A percentile compares a stretch with the other conserved stretches of the same genome.
Evolutionary conservation across 2,797 vertebrate species (phyloP).

Genomic region (Pangasius macronema): DNA sequence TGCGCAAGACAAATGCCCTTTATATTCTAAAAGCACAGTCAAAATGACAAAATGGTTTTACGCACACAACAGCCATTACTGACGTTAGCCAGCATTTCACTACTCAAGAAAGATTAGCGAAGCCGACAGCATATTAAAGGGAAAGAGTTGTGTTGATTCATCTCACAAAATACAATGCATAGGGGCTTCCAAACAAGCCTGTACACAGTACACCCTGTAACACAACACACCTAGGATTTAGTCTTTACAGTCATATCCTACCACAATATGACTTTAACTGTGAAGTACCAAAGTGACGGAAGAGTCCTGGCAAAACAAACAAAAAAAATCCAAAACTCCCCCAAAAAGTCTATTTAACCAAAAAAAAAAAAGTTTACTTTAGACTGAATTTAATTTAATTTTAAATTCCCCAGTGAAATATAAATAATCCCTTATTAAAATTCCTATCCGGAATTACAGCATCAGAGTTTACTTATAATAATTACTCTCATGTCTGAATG

Average conservation of each 20-base stretch:
- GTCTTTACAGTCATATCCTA: neutral
- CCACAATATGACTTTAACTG: neutral
- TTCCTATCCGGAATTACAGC: neutral
- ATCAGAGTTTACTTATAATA: neutral
- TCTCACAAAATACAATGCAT: neutral
- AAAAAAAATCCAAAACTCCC: neutral
- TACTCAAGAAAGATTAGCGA: neutral
- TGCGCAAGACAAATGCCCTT: neutral
- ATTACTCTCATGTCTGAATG: slow-evolving; percentile 9
- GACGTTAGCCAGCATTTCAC: neutral
- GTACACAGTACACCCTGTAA: neutral
- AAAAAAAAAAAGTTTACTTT: neutral
- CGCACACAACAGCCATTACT: neutral
- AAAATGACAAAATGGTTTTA: neutral
- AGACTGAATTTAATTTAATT: neutral
- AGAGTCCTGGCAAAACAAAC: neutral
- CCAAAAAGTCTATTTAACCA: neutral
- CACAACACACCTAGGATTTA: neutral
- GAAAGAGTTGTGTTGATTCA: slow-evolving; percentile 1
- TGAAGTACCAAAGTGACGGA: neutral
- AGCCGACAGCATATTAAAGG: neutral
- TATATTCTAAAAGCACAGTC: neutral
- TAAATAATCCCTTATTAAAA: neutral
- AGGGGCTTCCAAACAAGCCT: neutral
- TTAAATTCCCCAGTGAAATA: neutral